Evolutionary conservation across 2,797 vertebrate genomes (phyloP).

Genomic region (Morelia viridis): DNA sequence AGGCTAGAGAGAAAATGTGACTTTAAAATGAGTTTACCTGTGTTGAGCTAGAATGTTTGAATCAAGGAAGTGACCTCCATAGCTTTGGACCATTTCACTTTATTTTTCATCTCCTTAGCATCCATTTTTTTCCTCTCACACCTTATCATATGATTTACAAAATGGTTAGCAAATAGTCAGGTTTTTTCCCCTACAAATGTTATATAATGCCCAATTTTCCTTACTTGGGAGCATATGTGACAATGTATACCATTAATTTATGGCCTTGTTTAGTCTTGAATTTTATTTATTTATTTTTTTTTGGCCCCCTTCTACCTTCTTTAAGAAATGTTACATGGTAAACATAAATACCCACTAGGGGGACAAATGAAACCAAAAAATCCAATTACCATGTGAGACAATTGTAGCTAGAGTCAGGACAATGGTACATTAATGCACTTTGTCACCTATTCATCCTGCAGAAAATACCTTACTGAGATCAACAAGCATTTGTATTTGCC

Average conservation of each 20-base stretch:
- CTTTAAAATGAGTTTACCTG: not conserved
- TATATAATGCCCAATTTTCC: not conserved
- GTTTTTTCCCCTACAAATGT: not conserved
- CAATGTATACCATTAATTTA: slow-evolving; percentile 45
- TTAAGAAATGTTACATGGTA: not conserved
- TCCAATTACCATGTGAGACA: not conserved
- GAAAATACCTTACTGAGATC: slow-evolving; percentile 26
- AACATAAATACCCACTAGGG: slow-evolving; percentile 17
- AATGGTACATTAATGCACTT: not conserved
- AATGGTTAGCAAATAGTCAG: not conserved
- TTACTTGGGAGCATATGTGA: not conserved
- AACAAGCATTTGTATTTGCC: not conserved
- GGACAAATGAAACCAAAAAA: slow-evolving; percentile 10
- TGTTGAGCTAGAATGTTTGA: not conserved
- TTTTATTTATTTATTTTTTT: slow-evolving; percentile 20
- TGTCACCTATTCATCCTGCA: slow-evolving; percentile 10
- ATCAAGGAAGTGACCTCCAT: not conserved
- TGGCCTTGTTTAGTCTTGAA: slow-evolving; percentile 43
- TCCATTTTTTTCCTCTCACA: not conserved
- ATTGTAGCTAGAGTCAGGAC: not conserved
- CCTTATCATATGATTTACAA: not conserved
- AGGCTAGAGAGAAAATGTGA: not conserved
- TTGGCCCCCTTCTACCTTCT: not conserved
- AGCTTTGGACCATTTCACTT: not conserved
- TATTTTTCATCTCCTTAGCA: not conserved